Percentiles rank a stretch among this genome's conserved stretches.
These are phyloP conservation scores for Drosophila jambulina DNA, from an alignment of 1,140 invertebrate species.

Conservation along the genomic window DNA sequence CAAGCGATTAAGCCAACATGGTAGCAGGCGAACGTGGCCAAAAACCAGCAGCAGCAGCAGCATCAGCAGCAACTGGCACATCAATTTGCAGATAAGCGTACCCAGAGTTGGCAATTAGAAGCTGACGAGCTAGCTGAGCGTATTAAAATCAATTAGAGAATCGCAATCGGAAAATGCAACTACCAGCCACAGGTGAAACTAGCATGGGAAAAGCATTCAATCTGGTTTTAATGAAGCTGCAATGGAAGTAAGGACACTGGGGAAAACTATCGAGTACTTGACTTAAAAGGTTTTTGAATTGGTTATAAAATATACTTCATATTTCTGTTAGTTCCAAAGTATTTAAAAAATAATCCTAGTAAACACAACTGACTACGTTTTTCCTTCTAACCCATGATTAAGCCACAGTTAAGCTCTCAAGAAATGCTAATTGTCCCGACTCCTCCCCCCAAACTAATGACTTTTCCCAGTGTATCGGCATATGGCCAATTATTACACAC, in stretches of 20 bases:
- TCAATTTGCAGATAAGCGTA: slow-evolving; percentile 31
- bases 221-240: slow-evolving; percentile 27
- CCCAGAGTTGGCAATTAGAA: slow-evolving; percentile 12
- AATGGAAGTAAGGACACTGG: background rate
- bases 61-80: slow-evolving; percentile 11
- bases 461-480: slow-evolving; percentile 11
- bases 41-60: background rate
- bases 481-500: slow-evolving; percentile 61
- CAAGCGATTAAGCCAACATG: slow-evolving; percentile 69
- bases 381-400: background rate
- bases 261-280: background rate
- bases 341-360: background rate
- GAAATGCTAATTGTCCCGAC: background rate
- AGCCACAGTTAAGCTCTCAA: too few relatives aligned
- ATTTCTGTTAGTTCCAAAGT: background rate
- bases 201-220: background rate
- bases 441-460: background rate
- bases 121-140: background rate
- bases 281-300: background rate
- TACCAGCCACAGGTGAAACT: background rate
- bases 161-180: slow-evolving; percentile 9
- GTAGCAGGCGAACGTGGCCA: slow-evolving; percentile 4
- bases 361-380: background rate
- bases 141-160: slow-evolving; percentile 50
- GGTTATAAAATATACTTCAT: background rate